Base-by-base conservation (phyloP, 2,797 vertebrate genomes). In the Scleropages formosus region DNA sequence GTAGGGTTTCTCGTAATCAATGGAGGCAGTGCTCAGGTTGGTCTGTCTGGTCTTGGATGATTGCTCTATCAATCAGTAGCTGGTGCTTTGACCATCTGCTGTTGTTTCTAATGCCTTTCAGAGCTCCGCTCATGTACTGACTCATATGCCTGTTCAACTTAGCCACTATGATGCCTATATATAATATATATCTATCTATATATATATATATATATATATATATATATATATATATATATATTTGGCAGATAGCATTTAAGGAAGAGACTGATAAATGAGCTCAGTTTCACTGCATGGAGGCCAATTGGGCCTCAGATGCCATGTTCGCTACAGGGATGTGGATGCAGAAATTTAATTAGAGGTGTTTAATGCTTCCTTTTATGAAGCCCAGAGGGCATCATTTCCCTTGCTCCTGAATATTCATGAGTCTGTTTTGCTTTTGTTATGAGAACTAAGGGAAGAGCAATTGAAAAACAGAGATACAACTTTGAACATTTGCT, bases 301-400 rank as follows among this genome's bases (percentile, higher is more conserved):
- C 64, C 49, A 64, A 59, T 59, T 51, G 59, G 27, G 53, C 31
- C 15, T 22, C 51, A 20, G 27, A 53, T 74, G 63, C 31, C 27
- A 24, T 67, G 31, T 46, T 67, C 64, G 59, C n/a, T 31, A 63
- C 31, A n/a, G 51, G 31, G 27, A 44, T 58, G n/a, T 56, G 51
- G 26, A 65, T 66, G 56, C 56, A 31, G 73, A 65, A 67, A 66
- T 75, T 58, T 77, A 78, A 81, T 83, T 78, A 80, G 31, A 66
- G 58, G 68, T 73, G 74, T 75, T 79, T 75, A 72, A 78, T 62
- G 70, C 67, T 75, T 80, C 75, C 60, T 72, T 80, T 83, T 80
- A 81, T 77, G 63, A 69, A 26, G 69, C 74, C 78, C 75, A 53
- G 46, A 73, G 80, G 78, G 73, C 64, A 76, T 51, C 44, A 44